Conservation (phyloP, 2,113 vertebrate species). For the Rhinopomastus cyanomelas region DNA sequence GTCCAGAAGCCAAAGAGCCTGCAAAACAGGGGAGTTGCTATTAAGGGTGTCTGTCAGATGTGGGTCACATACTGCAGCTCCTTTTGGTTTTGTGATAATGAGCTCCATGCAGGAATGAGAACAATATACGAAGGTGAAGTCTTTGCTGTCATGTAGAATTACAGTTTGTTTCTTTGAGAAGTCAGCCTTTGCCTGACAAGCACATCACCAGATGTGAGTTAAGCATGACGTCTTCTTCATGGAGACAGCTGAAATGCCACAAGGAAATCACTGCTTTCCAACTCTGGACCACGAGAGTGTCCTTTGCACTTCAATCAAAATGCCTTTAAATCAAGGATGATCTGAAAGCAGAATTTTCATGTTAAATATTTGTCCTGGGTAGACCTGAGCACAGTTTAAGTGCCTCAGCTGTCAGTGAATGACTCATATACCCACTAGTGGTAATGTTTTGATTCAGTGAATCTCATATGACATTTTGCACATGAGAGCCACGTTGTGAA, state of each 20-base stretch:
- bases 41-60: not conserved
- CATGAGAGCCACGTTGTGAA: not conserved
- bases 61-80: not conserved
- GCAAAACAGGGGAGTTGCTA: not conserved
- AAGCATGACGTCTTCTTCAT: not conserved
- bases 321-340: not conserved
- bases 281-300: not conserved
- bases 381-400: not conserved
- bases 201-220: accelerated
- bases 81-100: not conserved
- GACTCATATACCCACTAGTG: not conserved
- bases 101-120: accelerated
- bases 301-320: not conserved
- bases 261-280: not conserved
- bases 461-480: not conserved
- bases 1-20: not conserved
- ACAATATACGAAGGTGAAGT: not conserved
- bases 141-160: not conserved
- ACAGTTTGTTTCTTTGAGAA: not conserved
- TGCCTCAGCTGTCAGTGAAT: not conserved
- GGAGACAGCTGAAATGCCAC: not conserved
- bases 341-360: not conserved
- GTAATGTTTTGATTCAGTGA: not conserved
- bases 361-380: not conserved
- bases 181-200: not conserved